Evolutionary conservation across 2,888 invertebrate genomes (phyloP).

Genomic region (Schrankia costaestrigalis): DNA sequence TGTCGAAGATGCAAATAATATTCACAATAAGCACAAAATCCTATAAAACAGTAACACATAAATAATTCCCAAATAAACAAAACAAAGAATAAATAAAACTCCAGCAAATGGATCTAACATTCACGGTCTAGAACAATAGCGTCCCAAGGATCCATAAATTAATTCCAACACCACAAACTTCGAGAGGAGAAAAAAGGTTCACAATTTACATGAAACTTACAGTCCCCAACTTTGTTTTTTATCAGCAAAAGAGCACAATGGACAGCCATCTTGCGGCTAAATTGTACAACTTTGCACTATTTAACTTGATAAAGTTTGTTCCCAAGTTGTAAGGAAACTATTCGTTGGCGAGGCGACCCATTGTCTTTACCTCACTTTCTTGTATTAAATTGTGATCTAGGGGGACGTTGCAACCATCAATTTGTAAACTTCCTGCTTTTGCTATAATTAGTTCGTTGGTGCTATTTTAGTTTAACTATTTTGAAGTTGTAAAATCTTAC

Average conservation of each 20-base stretch:
- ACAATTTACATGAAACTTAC: slow-evolving; percentile 44
- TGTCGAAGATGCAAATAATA: too few species aligned
- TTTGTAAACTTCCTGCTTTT: slow-evolving; percentile 35
- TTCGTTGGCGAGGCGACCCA: slow-evolving; percentile 36
- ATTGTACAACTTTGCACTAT: slow-evolving; percentile 65
- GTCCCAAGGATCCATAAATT: slow-evolving; percentile 15
- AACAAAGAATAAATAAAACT: too few species aligned
- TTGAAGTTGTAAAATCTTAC: too few species aligned
- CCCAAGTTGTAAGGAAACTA: slow-evolving; percentile 44
- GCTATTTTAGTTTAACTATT: too few species aligned
- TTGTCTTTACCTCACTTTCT: slow-evolving; percentile 44
- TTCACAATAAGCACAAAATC: too few species aligned
- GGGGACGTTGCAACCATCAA: slow-evolving; percentile 19
- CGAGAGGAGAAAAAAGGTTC: slow-evolving; percentile 31
- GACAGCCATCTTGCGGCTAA: slow-evolving; percentile 55
- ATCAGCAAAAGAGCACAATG: slow-evolving; percentile 40
- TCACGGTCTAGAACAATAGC: too few species aligned
- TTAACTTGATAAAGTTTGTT: slow-evolving; percentile 58
- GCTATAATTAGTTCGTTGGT: slow-evolving; percentile 34
- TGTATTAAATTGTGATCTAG: slow-evolving; percentile 38
- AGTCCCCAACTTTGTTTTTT: slow-evolving; percentile 40
- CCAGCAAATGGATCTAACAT: too few species aligned
- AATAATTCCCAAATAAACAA: too few species aligned
- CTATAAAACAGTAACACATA: too few species aligned
- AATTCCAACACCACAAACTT: slow-evolving; percentile 25